Evolutionary conservation across 1,140 invertebrate genomes (phyloP).

Genomic region (Grapholita molesta): DNA sequence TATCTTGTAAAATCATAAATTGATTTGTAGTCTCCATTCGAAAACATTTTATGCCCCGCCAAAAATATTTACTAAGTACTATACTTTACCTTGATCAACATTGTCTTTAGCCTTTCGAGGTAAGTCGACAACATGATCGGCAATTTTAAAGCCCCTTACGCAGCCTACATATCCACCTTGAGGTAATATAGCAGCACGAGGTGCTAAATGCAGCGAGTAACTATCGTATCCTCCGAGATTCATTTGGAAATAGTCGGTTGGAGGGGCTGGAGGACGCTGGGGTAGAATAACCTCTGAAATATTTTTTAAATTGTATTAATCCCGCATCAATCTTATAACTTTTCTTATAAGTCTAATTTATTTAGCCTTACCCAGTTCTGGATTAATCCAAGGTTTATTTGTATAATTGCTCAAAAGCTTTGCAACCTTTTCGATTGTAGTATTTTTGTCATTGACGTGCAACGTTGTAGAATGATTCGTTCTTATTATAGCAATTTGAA

Average conservation of each 20-base stretch:
- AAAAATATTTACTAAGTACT: neutral
- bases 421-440: constrained; percentile 84
- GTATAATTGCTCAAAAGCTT: constrained; percentile 86
- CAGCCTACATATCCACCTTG: constrained; percentile 91
- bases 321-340: neutral
- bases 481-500: constrained; percentile 90
- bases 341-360: neutral
- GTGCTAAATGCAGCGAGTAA: constrained; percentile 83
- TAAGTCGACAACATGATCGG: constrained; percentile 87
- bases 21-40: no score
- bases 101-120: constrained; percentile 84
- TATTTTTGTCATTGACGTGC: constrained; percentile 90
- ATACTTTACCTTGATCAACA: constrained; percentile 81
- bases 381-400: constrained; percentile 91
- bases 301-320: neutral
- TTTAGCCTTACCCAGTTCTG: constrained; percentile 81
- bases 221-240: constrained; percentile 92
- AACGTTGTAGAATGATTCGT: constrained; percentile 85
- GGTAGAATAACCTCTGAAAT: constrained; percentile 89
- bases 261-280: constrained; percentile 88
- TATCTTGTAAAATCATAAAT: no score
- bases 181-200: constrained; percentile 77
- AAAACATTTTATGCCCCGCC: no score
- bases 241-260: constrained; percentile 92
- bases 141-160: constrained; percentile 92